Conservation (phyloP, 2,797 vertebrate species). For the Periophthalmus magnuspinnatus region DNA sequence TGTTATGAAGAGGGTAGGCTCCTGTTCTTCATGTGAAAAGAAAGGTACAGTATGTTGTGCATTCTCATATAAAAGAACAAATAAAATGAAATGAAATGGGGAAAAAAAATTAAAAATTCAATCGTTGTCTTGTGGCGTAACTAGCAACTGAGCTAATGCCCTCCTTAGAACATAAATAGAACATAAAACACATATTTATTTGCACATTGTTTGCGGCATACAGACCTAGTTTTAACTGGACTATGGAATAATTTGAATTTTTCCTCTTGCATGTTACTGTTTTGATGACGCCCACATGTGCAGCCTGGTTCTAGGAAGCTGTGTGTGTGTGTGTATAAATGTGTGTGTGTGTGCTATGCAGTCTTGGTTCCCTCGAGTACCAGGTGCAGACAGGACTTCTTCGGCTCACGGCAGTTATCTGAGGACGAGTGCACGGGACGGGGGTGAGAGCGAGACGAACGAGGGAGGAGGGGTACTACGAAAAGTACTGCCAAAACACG, state of each 20-base stretch:
- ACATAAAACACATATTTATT: background rate
- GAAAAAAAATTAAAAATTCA: too few relatives aligned
- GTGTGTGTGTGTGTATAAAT: background rate
- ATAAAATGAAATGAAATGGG: too few relatives aligned
- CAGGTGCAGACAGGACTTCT: conserved; percentile 73
- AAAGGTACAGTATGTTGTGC: too few relatives aligned
- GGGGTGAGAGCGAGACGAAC: background rate
- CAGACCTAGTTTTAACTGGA: background rate
- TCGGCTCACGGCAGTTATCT: conserved; percentile 74
- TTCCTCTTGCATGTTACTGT: background rate
- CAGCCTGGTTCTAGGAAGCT: conserved; percentile 2
- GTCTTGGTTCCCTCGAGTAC: conserved; percentile 56
- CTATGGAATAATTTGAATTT: background rate
- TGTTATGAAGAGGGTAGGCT: too few relatives aligned
- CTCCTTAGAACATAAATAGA: too few relatives aligned
- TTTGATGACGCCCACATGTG: conserved; percentile 2
- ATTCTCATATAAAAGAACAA: too few relatives aligned
- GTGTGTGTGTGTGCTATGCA: background rate
- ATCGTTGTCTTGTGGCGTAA: too few relatives aligned
- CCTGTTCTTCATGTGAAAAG: too few relatives aligned
- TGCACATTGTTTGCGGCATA: background rate
- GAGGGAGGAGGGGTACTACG: conserved; percentile 24
- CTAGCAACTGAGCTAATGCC: background rate
- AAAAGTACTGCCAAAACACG: conserved; percentile 46
- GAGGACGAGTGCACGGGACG: conserved; percentile 55